Conservation (phyloP, 2,888 invertebrate genomes). For the Eilema griseolum region DNA sequence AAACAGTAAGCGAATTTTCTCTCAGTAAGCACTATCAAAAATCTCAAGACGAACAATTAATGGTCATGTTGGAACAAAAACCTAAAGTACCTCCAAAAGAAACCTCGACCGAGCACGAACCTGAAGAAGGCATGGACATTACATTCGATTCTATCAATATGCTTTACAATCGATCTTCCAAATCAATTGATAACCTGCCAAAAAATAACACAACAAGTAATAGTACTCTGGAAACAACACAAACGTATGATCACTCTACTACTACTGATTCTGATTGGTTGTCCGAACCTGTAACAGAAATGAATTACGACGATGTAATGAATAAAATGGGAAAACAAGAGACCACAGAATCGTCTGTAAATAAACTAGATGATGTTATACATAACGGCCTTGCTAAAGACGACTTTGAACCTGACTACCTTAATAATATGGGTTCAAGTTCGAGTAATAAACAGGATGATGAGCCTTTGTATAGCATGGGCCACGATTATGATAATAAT, state of each 20-base stretch:
- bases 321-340: constrained; percentile 65
- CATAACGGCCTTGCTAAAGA: constrained; percentile 65
- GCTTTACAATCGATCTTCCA: constrained; percentile 75
- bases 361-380: constrained; percentile 70
- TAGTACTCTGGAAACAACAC: constrained; percentile 39
- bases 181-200: constrained; percentile 65
- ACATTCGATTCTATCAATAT: constrained; percentile 75
- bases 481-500: constrained; percentile 74
- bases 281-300: constrained; percentile 72
- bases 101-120: constrained; percentile 49
- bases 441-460: constrained; percentile 63
- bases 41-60: constrained; percentile 58
- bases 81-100: constrained; percentile 32
- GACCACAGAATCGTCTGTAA: constrained; percentile 64
- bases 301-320: constrained; percentile 67
- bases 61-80: constrained; percentile 59
- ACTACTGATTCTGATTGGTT: constrained; percentile 77
- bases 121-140: constrained; percentile 66
- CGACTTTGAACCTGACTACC: constrained; percentile 80
- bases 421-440: constrained; percentile 67
- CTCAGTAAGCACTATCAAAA: constrained; percentile 55
- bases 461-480: constrained; percentile 70
- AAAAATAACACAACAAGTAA: constrained; percentile 24
- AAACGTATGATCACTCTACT: constrained; percentile 42
- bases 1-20: constrained; percentile 55